These are phyloP conservation scores for Tokudaia muenninki DNA, from an alignment of 2,797 vertebrate genomes.

Conservation along the genomic window DNA sequence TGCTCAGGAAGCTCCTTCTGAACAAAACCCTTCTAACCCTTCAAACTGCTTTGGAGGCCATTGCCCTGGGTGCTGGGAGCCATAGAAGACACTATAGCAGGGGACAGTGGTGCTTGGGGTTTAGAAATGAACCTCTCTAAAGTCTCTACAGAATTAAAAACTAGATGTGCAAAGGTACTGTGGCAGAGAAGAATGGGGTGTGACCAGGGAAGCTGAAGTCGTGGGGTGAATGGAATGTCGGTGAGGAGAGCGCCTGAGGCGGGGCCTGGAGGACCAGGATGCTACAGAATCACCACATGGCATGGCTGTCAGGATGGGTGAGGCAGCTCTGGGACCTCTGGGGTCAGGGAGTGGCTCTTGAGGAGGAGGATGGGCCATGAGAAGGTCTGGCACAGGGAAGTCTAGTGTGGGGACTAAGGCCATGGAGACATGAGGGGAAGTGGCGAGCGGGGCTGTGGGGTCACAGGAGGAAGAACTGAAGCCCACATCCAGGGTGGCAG, in stretches of 20 bases:
- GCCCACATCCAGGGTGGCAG: background rate
- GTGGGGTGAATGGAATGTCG: background rate
- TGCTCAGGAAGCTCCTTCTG: background rate
- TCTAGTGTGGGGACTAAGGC: background rate
- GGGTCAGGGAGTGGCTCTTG: background rate
- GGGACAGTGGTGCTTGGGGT: background rate
- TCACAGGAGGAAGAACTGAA: background rate
- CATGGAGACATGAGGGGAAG: background rate
- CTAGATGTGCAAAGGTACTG: constrained; percentile 39
- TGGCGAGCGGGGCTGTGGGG: background rate
- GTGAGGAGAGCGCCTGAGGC: background rate
- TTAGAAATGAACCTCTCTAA: background rate
- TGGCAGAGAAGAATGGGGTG: background rate
- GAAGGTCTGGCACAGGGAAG: background rate
- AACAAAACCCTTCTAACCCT: background rate
- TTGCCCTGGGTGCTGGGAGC: background rate
- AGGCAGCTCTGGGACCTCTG: background rate
- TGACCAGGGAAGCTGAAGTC: background rate
- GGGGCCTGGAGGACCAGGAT: background rate
- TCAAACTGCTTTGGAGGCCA: background rate
- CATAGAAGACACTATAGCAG: background rate
- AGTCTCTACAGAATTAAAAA: background rate
- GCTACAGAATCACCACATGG: background rate
- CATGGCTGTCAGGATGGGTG: background rate
- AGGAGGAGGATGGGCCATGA: background rate